Evolutionary conservation across 2,797 vertebrate genomes (phyloP).

Genomic region (Champsocephalus esox): DNA sequence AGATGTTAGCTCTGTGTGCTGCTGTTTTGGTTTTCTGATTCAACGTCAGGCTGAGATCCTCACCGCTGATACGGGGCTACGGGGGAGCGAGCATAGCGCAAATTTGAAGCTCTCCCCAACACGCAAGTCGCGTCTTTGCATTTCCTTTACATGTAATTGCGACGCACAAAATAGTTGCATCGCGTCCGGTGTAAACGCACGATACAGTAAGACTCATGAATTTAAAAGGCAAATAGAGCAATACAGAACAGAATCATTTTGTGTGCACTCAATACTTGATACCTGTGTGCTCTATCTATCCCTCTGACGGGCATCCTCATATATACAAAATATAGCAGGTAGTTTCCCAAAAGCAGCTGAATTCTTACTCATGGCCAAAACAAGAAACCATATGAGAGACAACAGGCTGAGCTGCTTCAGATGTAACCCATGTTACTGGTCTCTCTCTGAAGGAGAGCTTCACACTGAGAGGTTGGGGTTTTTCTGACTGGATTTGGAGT

Average conservation of each 20-base stretch:
- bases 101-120: no score
- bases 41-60: no score
- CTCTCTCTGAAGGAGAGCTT: slow-evolving; percentile 43
- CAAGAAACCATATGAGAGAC: slow-evolving; percentile 56
- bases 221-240: slow-evolving; percentile 11
- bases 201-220: not conserved
- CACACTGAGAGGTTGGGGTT: slow-evolving; percentile 51
- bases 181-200: no score
- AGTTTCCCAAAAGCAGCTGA: slow-evolving; percentile 21
- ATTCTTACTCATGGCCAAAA: slow-evolving; percentile 45
- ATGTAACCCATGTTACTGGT: slow-evolving; percentile 47
- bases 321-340: slow-evolving; percentile 40
- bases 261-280: slow-evolving; percentile 21
- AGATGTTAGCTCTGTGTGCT: no score
- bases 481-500: slow-evolving; percentile 64
- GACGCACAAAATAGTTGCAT: no score
- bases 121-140: no score
- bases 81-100: no score
- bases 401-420: slow-evolving; percentile 50
- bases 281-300: not conserved
- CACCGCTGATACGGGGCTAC: no score
- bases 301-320: not conserved
- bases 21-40: no score
- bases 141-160: no score
- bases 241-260: not conserved